These are phyloP conservation scores for Drymodes brunneopygia DNA, from an alignment of 2,113 vertebrate genomes.

Conservation along the genomic window DNA sequence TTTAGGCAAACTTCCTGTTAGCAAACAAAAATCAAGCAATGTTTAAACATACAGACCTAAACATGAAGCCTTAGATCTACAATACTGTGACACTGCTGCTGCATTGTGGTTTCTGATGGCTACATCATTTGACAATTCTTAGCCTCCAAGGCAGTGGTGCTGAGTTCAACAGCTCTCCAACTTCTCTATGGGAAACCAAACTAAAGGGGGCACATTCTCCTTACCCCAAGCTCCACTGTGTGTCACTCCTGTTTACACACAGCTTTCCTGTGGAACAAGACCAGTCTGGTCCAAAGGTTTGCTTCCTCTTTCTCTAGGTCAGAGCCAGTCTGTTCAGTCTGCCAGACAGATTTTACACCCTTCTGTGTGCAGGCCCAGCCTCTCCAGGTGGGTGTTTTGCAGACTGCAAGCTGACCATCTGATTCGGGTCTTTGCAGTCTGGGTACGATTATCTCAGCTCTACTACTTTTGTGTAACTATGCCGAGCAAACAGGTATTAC, in stretches of 20 bases:
- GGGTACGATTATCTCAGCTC: not conserved
- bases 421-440: not conserved
- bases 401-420: not conserved
- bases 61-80: not conserved
- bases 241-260: fast-evolving
- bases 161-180: not conserved
- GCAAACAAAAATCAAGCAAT: not conserved
- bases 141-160: not conserved
- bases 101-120: not conserved
- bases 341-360: not conserved
- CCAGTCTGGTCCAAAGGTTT: not conserved
- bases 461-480: not conserved
- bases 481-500: not conserved
- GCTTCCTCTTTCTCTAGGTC: not conserved
- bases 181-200: not conserved
- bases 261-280: not conserved
- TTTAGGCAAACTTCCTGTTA: not conserved
- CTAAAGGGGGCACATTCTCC: not conserved
- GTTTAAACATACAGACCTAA: not conserved
- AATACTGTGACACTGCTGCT: not conserved
- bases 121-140: not conserved
- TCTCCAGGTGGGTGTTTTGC: not conserved
- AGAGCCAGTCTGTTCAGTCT: not conserved
- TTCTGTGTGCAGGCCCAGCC: not conserved
- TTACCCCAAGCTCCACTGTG: not conserved